Evolutionary conservation across 2,113 vertebrate genomes (phyloP).

Genomic region (Zeus faber): DNA sequence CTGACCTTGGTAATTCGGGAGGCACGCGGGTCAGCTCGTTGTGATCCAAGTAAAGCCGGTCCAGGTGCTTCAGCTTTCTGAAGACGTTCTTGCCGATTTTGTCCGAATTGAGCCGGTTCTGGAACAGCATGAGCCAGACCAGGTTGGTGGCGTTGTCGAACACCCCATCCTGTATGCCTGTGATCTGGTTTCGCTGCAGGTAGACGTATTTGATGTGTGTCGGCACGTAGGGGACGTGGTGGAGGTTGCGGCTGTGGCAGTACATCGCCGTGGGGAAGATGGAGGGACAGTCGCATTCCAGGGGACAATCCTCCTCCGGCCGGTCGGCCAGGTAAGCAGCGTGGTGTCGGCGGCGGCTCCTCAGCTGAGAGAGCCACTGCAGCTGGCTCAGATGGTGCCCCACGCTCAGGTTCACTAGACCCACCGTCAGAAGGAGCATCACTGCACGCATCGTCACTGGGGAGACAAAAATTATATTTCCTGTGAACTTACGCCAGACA

Average conservation of each 20-base stretch:
- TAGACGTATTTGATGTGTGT: constrained; percentile 92
- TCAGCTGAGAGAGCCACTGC: constrained; percentile 55
- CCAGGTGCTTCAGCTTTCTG: constrained; percentile 82
- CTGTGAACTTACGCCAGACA: too few relatives aligned
- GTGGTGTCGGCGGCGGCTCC: constrained; percentile 24
- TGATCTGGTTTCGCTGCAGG: constrained; percentile 88
- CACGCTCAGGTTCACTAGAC: constrained; percentile 41
- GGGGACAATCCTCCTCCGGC: constrained; percentile 76
- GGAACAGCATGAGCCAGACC: constrained; percentile 87
- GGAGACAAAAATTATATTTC: constrained; percentile 1
- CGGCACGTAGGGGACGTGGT: constrained; percentile 86
- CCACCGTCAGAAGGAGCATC: constrained; percentile 41
- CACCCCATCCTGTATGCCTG: constrained; percentile 82
- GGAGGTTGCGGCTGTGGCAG: constrained; percentile 87
- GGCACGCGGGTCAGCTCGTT: constrained; percentile 88
- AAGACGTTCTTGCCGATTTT: constrained; percentile 87
- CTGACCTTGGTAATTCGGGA: constrained; percentile 81
- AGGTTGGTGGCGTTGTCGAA: constrained; percentile 92
- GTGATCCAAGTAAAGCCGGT: constrained; percentile 85
- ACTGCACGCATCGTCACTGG: constrained; percentile 47
- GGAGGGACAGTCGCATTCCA: constrained; percentile 89
- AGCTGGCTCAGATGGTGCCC: constrained; percentile 41
- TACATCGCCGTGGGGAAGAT: constrained; percentile 90
- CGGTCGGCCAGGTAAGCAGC: constrained; percentile 50
- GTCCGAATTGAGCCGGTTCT: constrained; percentile 86